Conservation (phyloP, 30 jellyfish, hydroid and myxozoan genomes). For the Aurelia coerulea region DNA sequence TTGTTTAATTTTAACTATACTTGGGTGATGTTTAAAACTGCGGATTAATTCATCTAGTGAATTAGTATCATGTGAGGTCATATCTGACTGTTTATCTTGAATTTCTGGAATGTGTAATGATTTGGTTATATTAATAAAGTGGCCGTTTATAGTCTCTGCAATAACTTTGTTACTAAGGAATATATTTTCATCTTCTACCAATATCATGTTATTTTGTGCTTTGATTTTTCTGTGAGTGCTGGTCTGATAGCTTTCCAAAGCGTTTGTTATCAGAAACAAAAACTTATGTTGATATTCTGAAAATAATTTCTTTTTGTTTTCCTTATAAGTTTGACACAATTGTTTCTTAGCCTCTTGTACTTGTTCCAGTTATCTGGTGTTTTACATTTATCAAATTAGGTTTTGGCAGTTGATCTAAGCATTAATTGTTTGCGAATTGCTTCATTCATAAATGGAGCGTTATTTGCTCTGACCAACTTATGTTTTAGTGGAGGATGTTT, state of each 20-base stretch:
- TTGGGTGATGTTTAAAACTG: too few relatives aligned
- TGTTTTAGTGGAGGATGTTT: conserved; percentile 24
- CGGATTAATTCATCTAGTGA: too few relatives aligned
- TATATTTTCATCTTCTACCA: conserved; percentile 7
- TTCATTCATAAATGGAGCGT: background rate
- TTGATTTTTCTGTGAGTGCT: background rate
- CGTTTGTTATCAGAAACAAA: background rate
- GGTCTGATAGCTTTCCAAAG: conserved; percentile 12
- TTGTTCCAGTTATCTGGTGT: conserved; percentile 1
- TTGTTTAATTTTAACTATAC: too few relatives aligned
- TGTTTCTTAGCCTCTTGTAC: conserved; percentile 17
- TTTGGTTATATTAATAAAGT: conserved; percentile 7
- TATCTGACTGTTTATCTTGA: too few relatives aligned
- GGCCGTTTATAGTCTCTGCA: background rate
- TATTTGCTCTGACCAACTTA: conserved; percentile 24
- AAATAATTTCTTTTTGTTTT: conserved; percentile 1
- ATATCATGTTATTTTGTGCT: background rate
- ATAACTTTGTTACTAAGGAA: background rate
- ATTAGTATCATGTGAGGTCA: too few relatives aligned
- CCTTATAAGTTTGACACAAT: conserved; percentile 1
- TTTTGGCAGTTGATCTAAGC: conserved; percentile 1
- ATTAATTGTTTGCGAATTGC: background rate
- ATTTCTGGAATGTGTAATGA: background rate
- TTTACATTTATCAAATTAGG: conserved; percentile 10
- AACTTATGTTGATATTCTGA: background rate